A percentile compares a stretch with the other conserved stretches of the same genome.
Evolutionary conservation across 2,888 invertebrate species (phyloP).

Genomic region (Drosophila dives): DNA sequence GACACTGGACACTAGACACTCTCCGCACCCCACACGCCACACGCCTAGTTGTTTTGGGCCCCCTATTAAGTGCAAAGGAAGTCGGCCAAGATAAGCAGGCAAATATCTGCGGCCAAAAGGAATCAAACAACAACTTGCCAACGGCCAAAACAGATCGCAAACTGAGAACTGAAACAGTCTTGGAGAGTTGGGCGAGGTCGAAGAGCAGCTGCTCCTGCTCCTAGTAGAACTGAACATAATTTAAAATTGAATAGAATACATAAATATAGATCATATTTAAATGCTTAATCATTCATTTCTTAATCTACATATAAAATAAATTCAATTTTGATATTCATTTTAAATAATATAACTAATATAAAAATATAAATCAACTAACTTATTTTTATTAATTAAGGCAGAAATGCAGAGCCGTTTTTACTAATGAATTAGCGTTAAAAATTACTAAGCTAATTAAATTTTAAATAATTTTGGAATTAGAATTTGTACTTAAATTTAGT

Average conservation of each 20-base stretch:
- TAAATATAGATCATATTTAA: neutral
- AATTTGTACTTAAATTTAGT: too few relatives aligned
- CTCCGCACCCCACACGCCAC: constrained; percentile 17
- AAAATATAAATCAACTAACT: too few relatives aligned
- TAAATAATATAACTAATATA: too few relatives aligned
- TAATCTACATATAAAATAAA: neutral
- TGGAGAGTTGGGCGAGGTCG: neutral
- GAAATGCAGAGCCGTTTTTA: too few relatives aligned
- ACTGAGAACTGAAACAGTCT: neutral
- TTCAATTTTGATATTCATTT: neutral
- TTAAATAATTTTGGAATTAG: too few relatives aligned
- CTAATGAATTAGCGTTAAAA: too few relatives aligned
- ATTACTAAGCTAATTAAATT: too few relatives aligned
- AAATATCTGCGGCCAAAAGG: constrained; percentile 48
- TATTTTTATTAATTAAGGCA: too few relatives aligned
- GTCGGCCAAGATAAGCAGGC: constrained; percentile 69
- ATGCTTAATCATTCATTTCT: neutral
- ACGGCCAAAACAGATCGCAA: constrained; percentile 9
- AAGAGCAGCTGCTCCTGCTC: constrained; percentile 20
- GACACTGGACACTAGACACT: neutral
- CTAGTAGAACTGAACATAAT: neutral
- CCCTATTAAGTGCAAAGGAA: constrained; percentile 68
- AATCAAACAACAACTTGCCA: constrained; percentile 23
- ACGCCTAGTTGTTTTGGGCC: constrained; percentile 26
- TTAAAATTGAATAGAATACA: neutral